Evolutionary conservation across 1,140 invertebrate species (phyloP).

Genomic region (Sycobia sp.): DNA sequence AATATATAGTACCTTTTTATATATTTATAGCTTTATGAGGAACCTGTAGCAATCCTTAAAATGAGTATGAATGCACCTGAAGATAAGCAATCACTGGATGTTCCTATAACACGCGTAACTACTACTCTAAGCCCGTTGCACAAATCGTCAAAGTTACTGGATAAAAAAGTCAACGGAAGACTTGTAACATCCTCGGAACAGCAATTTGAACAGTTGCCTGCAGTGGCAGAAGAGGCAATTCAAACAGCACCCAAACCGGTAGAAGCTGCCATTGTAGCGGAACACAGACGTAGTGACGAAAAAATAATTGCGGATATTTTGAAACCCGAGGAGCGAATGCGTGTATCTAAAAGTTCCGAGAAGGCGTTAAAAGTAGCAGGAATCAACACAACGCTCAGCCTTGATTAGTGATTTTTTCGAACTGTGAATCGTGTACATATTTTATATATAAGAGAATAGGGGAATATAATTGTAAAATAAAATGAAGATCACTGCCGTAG

Average conservation of each 20-base stretch:
- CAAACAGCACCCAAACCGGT: too few species aligned
- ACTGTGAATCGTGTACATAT: conserved; percentile 55
- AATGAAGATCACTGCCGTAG: conserved; percentile 39
- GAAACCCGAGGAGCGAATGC: conserved; percentile 50
- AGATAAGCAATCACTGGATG: conserved; percentile 35
- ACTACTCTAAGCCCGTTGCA: conserved; percentile 1
- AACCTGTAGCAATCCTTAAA: conserved; percentile 48
- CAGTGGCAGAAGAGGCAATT: conserved; percentile 41
- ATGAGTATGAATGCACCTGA: conserved; percentile 36
- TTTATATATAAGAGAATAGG: conserved; percentile 47
- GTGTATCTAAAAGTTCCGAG: conserved; percentile 52
- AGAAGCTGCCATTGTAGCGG: too few species aligned
- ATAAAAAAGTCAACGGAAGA: conserved; percentile 50
- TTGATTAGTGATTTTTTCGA: conserved; percentile 53
- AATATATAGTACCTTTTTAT: too few species aligned
- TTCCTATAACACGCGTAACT: conserved; percentile 33
- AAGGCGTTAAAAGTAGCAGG: conserved; percentile 55
- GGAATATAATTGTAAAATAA: conserved; percentile 46
- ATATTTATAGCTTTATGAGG: conserved; percentile 49
- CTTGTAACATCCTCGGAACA: conserved; percentile 33
- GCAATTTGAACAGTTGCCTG: conserved; percentile 39
- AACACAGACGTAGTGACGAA: conserved; percentile 49
- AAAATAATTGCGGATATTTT: conserved; percentile 56
- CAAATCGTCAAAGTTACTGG: conserved; percentile 26
- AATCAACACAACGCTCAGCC: conserved; percentile 59